Conservation (phyloP, 1,140 invertebrate genomes). For the Manduca sexta region DNA sequence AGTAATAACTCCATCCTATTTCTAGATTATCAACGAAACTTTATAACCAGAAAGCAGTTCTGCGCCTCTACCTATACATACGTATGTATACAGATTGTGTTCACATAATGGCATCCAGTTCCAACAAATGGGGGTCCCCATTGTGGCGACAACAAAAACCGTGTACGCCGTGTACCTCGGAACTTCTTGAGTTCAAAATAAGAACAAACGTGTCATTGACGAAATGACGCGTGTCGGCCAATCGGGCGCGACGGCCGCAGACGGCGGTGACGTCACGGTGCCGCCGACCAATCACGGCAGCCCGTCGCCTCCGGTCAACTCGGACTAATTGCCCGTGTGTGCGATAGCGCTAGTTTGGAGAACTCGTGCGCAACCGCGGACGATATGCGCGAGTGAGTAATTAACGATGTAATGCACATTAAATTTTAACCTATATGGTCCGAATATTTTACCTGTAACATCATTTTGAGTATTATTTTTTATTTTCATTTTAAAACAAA, state of each 20-base stretch:
- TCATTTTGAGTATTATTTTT: too few species aligned
- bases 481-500: too few species aligned
- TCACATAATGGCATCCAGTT: slow-evolving; percentile 26
- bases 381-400: background rate
- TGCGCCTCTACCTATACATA: too few species aligned
- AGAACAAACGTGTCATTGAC: slow-evolving; percentile 71
- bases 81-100: background rate
- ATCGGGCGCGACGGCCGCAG: slow-evolving; percentile 67
- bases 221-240: slow-evolving; percentile 71
- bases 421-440: too few species aligned
- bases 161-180: slow-evolving; percentile 34
- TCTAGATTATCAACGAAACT: too few species aligned
- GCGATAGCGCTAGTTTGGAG: slow-evolving; percentile 61
- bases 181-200: slow-evolving; percentile 65
- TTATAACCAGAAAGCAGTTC: too few species aligned
- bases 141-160: slow-evolving; percentile 42
- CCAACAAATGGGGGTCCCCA: slow-evolving; percentile 30
- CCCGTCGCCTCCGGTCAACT: slow-evolving; percentile 69
- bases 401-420: too few species aligned
- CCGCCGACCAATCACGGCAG: slow-evolving; percentile 51
- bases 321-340: slow-evolving; percentile 71
- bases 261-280: slow-evolving; percentile 60
- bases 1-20: too few species aligned
- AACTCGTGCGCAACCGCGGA: slow-evolving; percentile 54
- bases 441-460: too few species aligned